Percentiles rank a stretch among this genome's conserved stretches.
Evolutionary conservation across 2,888 invertebrate species (phyloP).

Genomic region (Drosophila prolongata): DNA sequence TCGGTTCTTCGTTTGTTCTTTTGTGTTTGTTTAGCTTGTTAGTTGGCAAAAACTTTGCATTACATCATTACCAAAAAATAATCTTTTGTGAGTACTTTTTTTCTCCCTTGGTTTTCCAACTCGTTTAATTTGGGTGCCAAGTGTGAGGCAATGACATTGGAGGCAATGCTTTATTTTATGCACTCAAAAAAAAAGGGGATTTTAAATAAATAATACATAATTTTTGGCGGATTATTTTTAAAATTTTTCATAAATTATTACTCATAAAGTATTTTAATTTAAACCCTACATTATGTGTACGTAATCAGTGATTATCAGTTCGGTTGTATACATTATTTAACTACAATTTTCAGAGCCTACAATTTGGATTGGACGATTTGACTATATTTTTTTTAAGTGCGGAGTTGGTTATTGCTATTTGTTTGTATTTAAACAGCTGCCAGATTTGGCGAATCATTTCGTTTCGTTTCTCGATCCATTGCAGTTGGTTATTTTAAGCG

Average conservation of each 20-base stretch:
- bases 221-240: no score
- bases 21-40: slow-evolving; percentile 48
- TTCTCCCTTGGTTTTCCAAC: slow-evolving; percentile 33
- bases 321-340: neutral
- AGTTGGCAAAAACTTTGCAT: slow-evolving; percentile 50
- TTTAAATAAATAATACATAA: no score
- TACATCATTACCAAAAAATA: slow-evolving; percentile 64
- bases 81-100: slow-evolving; percentile 21
- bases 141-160: slow-evolving; percentile 63
- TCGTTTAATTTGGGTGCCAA: slow-evolving; percentile 41
- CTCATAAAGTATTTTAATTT: no score
- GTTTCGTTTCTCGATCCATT: slow-evolving; percentile 30
- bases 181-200: neutral
- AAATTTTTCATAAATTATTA: no score
- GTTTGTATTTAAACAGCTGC: slow-evolving; percentile 54
- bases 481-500: slow-evolving; percentile 34
- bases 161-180: slow-evolving; percentile 46
- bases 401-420: slow-evolving; percentile 3
- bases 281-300: no score
- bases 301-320: no score
- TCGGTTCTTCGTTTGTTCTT: slow-evolving; percentile 15
- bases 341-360: neutral
- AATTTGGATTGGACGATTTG: neutral
- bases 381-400: slow-evolving; percentile 15
- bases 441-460: slow-evolving; percentile 42